Evolutionary conservation across 2,797 vertebrate genomes (phyloP), one percentile per base, ranked within the genome.

Genomic region (Halcyon chelicuti): DNA sequence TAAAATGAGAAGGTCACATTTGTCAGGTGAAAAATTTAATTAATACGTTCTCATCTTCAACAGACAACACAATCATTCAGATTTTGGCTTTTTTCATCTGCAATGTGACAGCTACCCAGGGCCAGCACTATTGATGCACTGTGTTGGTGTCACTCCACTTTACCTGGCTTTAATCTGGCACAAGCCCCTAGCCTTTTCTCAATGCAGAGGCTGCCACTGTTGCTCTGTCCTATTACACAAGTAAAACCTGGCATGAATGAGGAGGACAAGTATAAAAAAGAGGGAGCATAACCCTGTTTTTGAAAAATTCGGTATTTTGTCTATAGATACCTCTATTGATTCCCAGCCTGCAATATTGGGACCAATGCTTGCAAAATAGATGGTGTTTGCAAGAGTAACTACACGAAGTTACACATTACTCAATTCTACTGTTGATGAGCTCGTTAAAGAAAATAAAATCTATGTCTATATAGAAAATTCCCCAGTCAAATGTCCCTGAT

Each of bases 281-380:
- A 66, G 23, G 19, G 15, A 71, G 7, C 23, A 58, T 14, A 75
- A 21, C 2, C 1, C 7, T 4, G 5, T 40, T 82, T 70, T 52
- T 35, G 11, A 78, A 88, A 95, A 66, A 52, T 9, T 3, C 42
- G 10, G 0, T 58, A 25, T 44, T 85, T 74, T 31, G 10, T 47
- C 61, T 55, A 4, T 63, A 55, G 47, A 16, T 37, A 73, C 33
- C 21, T 14, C 25, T 58, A 11, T 8, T 49, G 29, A 71, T 79
- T 70, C 4, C 7, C 39, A 67, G 17, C 5, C 15, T 3, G 5
- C n/a, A 72, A 8, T 35, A 57, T 0, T 20, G 5, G 10, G 14
- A 6, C 5, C 16, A 71, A 3, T 10, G 8, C 22, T 60, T 54
- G 40, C 80, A 93, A 83, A 76, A 49, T 28, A 10, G 26, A 19